phyloP scores from a whole-genome alignment of 1,140 invertebrate genomes.

The Caenorhabditis latens region DNA sequence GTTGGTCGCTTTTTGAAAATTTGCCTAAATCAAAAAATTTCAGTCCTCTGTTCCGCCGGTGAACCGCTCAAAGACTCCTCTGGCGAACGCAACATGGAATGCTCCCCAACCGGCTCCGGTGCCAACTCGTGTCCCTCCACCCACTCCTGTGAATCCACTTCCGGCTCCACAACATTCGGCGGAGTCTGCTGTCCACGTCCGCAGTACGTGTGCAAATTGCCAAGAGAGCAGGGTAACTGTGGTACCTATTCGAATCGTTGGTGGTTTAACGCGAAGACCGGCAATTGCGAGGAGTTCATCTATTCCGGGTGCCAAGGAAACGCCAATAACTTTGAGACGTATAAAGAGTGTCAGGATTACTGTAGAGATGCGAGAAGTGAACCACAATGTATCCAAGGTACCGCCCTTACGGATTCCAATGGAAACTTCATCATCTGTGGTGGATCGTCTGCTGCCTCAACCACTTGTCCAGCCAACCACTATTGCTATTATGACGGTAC shows the following conservation, averaged over 20 bases:
- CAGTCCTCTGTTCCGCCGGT: slow-evolving; percentile 76
- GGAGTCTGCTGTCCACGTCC: slow-evolving; percentile 76
- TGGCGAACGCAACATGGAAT: slow-evolving; percentile 77
- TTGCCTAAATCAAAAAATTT: neutral
- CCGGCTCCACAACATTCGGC: slow-evolving; percentile 68
- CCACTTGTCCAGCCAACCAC: slow-evolving; percentile 77
- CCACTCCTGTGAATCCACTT: slow-evolving; percentile 76
- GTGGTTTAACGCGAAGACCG: slow-evolving; percentile 78
- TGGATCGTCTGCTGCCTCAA: slow-evolving; percentile 72
- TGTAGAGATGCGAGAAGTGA: slow-evolving; percentile 75
- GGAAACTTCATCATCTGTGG: slow-evolving; percentile 78
- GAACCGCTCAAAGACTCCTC: slow-evolving; percentile 76
- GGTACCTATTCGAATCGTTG: slow-evolving; percentile 76
- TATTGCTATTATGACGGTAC: slow-evolving; percentile 78
- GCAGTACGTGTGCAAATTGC: slow-evolving; percentile 77
- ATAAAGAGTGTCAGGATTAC: slow-evolving; percentile 78
- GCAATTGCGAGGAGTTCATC: slow-evolving; percentile 78
- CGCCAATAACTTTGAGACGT: slow-evolving; percentile 72
- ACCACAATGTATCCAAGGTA: slow-evolving; percentile 76
- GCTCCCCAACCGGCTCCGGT: slow-evolving; percentile 76
- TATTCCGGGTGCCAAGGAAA: slow-evolving; percentile 76
- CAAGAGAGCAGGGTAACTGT: slow-evolving; percentile 76
- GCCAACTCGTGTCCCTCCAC: slow-evolving; percentile 75
- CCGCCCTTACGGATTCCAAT: slow-evolving; percentile 76
- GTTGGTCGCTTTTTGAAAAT: too few relatives aligned